phyloP scores from a whole-genome alignment of 2,113 vertebrate genomes.

The Antechinus flavipes region DNA sequence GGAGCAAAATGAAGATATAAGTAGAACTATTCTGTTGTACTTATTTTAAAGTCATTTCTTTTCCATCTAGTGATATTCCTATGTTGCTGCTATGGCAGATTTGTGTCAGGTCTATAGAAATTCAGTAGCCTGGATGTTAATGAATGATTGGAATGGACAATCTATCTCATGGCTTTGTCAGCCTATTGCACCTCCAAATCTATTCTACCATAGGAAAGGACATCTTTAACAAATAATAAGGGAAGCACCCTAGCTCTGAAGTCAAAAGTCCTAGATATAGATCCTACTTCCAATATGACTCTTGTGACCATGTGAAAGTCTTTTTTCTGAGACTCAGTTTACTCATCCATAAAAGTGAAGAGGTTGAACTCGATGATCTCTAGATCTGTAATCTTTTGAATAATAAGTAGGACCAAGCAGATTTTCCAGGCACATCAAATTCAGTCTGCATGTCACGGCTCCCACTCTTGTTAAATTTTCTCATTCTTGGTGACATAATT shows the following conservation, averaged over 20 bases:
- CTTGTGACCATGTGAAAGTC: background rate
- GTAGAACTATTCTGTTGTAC: slow-evolving; percentile 58
- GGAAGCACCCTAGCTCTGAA: background rate
- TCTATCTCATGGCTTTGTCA: background rate
- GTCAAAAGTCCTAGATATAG: background rate
- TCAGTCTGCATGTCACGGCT: background rate
- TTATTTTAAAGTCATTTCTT: slow-evolving; percentile 31
- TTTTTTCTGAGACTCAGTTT: background rate
- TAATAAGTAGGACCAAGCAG: background rate
- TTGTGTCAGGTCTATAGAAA: slow-evolving; percentile 62
- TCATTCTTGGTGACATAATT: background rate
- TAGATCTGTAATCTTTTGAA: background rate
- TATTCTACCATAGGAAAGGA: slow-evolving; percentile 6
- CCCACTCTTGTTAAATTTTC: background rate
- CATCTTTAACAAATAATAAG: slow-evolving; percentile 26
- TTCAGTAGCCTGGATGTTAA: slow-evolving; percentile 31
- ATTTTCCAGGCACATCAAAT: background rate
- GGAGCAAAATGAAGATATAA: slow-evolving; percentile 47
- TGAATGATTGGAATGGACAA: slow-evolving; percentile 17
- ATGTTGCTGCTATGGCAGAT: slow-evolving; percentile 61
- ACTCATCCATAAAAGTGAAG: background rate
- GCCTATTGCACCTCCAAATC: background rate
- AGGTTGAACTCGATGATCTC: background rate
- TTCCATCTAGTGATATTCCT: slow-evolving; percentile 61
- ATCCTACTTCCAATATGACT: background rate